Base-by-base conservation (phyloP, 2,888 invertebrate species). In the Eupithecia subfuscata region DNA sequence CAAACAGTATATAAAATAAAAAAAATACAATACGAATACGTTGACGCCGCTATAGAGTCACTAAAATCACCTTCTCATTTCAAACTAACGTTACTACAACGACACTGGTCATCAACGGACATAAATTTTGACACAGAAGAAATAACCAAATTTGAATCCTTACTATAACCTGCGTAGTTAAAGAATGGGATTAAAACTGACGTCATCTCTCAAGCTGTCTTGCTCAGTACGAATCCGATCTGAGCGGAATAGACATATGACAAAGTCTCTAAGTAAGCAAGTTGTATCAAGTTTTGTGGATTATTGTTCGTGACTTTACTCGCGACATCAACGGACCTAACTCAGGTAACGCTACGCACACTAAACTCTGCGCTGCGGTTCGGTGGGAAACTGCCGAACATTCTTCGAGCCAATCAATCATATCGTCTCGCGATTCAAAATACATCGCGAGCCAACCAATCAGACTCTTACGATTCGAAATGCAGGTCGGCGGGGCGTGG, bases 271-370 rank as follows among this genome's bases (percentile, higher is more conserved):
- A 8, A 48, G 52, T 56, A 22, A 22, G 22, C 52, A 56, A 56
- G 5, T 18, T 9, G n/a, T 52, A 52, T n/a, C n/a, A 52, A 52
- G 11, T 11, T 56, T 56, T n/a, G 52, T 56, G 52, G 11, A 56
- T n/a, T n/a, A 22, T 43, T 48, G 74, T 37, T 37, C 37, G 75
- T 85, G 84, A 88, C 86, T 88, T 82, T 56, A 82, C 83, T 82
- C 85, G 78, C 84, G 85, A 86, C 83, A 82, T 82, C 84, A 82
- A 82, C 86, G 16, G 12, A 83, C 83, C 14, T 88, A 85, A 83
- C 89, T 92, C 91, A 93, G 93, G 93, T 94, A 92, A 93, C 93
- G 91, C 90, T 90, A 92, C 90, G 92, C 91, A 91, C 90, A 86
- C 70, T 72, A 70, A 74, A 70, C 86, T 86, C 84, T 76, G 75